These are phyloP conservation scores for Sminthurides bifidus DNA, from an alignment of 1,140 invertebrate species.

Conservation along the genomic window DNA sequence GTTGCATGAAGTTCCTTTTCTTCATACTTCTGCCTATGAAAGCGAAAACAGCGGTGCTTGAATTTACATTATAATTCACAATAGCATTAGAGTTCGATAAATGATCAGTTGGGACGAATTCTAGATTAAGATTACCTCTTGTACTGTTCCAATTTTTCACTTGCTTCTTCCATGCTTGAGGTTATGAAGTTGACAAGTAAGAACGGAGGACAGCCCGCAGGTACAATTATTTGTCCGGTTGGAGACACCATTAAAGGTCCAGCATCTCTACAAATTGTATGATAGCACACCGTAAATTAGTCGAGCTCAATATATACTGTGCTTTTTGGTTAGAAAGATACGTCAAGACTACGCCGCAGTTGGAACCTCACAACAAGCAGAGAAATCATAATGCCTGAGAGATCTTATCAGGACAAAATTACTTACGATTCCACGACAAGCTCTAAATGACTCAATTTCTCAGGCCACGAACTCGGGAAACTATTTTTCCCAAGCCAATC, in stretches of 20 bases:
- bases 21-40: slow-evolving; percentile 58
- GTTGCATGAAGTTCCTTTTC: slow-evolving; percentile 55
- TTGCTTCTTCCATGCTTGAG: slow-evolving; percentile 60
- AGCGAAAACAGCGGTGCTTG: slow-evolving; percentile 23
- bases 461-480: slow-evolving; percentile 60
- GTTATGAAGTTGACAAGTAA: slow-evolving; percentile 72
- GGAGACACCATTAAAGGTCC: slow-evolving; percentile 85
- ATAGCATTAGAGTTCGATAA: not conserved
- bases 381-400: not conserved
- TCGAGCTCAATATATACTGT: too few relatives aligned
- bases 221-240: slow-evolving; percentile 82
- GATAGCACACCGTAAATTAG: too few relatives aligned
- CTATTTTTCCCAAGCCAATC: slow-evolving; percentile 58
- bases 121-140: slow-evolving; percentile 55
- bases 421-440: slow-evolving; percentile 83
- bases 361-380: too few relatives aligned
- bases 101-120: too few relatives aligned
- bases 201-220: slow-evolving; percentile 72
- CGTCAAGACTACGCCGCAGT: too few relatives aligned
- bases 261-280: slow-evolving; percentile 65
- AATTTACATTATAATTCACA: slow-evolving; percentile 12
- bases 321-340: too few relatives aligned
- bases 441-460: slow-evolving; percentile 56
- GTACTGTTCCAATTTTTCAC: slow-evolving; percentile 55
- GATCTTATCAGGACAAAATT: not conserved